These are phyloP conservation scores for Anomalospiza imberbis DNA, from an alignment of 2,797 vertebrate species.

Conservation along the genomic window DNA sequence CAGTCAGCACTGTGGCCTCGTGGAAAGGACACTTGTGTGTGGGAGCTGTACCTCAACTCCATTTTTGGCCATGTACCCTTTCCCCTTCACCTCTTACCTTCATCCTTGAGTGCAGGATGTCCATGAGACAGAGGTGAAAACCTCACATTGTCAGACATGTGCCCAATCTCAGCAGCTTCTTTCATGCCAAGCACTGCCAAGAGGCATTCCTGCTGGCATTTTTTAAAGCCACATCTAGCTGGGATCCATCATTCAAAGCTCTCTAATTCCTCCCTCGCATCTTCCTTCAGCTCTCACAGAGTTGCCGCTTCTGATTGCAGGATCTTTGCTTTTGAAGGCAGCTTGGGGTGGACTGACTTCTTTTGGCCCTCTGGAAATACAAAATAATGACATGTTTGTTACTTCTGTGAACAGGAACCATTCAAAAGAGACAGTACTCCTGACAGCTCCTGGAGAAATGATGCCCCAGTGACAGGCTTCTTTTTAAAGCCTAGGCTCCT, in stretches of 20 bases:
- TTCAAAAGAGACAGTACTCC: background rate
- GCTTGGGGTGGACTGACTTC: background rate
- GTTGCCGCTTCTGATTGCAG: background rate
- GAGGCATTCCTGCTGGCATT: background rate
- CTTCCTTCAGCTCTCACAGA: background rate
- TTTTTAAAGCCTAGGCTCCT: background rate
- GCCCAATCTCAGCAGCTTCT: background rate
- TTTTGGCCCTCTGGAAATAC: slow-evolving; percentile 39
- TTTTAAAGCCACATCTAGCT: background rate
- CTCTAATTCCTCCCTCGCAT: background rate
- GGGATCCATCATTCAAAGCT: background rate
- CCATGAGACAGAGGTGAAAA: background rate
- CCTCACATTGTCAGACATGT: rapidly evolving
- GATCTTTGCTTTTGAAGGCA: slow-evolving; percentile 35
- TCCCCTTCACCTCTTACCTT: background rate
- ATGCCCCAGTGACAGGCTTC: background rate
- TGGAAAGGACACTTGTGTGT: background rate
- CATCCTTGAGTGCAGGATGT: background rate
- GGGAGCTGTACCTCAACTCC: background rate
- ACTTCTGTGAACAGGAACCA: background rate
- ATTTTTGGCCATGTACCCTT: background rate
- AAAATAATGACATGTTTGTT: slow-evolving; percentile 42
- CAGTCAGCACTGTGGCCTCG: rapidly evolving
- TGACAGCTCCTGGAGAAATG: slow-evolving; percentile 3
- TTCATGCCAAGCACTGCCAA: background rate